These are phyloP conservation scores for Puntigrus tetrazona DNA, from an alignment of 2,113 vertebrate species.

Conservation along the genomic window DNA sequence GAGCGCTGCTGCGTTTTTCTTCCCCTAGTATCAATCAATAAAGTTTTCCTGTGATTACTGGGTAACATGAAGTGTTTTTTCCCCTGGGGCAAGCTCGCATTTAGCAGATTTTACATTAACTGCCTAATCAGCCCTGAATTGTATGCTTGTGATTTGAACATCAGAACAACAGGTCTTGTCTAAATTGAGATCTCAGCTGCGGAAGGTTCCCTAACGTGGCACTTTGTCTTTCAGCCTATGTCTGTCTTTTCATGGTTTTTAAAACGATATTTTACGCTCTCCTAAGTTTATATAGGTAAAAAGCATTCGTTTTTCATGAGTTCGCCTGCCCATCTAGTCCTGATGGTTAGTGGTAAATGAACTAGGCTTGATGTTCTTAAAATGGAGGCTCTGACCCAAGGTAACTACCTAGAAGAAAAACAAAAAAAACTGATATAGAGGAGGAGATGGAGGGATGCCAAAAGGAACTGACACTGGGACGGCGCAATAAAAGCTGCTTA, in stretches of 20 bases:
- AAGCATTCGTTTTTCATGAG: no score
- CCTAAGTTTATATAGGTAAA: no score
- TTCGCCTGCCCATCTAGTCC: no score
- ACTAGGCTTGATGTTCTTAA: no score
- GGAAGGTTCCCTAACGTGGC: background rate
- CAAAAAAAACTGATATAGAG: no score
- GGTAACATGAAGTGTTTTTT: constrained; percentile 30
- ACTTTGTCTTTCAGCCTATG: background rate
- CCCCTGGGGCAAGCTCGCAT: background rate
- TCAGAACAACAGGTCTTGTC: background rate
- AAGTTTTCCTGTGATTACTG: constrained; percentile 35
- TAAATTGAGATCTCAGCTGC: background rate
- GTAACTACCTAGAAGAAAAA: no score
- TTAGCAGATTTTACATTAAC: background rate
- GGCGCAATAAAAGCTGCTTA: no score
- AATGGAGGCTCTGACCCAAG: no score
- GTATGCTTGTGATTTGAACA: background rate
- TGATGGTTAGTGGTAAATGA: no score
- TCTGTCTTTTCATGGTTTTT: background rate
- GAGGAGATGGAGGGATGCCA: no score
- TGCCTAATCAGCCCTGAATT: background rate
- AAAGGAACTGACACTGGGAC: no score
- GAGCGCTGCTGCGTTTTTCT: constrained; percentile 11
- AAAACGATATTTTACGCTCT: background rate
- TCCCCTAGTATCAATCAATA: constrained; percentile 40